Evolutionary conservation across 1,140 invertebrate genomes (phyloP).

Genomic region (Drosophila teissieri): DNA sequence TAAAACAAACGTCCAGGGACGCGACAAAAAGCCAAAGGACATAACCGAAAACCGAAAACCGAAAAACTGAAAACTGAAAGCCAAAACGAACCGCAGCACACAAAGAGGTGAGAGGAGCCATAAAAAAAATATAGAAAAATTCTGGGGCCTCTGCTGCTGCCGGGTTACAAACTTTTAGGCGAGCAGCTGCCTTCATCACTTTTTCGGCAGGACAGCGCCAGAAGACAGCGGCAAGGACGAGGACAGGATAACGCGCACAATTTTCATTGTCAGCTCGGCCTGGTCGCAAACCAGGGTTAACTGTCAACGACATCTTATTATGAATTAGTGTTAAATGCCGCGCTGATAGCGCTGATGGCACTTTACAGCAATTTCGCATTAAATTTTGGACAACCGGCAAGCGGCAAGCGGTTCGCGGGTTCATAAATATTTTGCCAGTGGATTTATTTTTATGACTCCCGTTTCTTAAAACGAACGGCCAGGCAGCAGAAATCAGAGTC

Average conservation of each 20-base stretch:
- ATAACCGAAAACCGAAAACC: conserved; percentile 49
- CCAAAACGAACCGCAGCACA: conserved; percentile 65
- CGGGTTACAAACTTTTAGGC: conserved; percentile 48
- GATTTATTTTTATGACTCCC: conserved; percentile 77
- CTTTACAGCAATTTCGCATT: conserved; percentile 73
- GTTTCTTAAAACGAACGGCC: conserved; percentile 1
- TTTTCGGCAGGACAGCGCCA: conserved; percentile 45
- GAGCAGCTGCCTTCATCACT: conserved; percentile 60
- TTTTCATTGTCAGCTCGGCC: conserved; percentile 74
- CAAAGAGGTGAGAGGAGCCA: conserved; percentile 45
- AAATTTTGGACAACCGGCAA: conserved; percentile 40
- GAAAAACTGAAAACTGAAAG: conserved; percentile 27
- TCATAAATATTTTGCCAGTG: conserved; percentile 78
- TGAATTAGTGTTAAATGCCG: conserved; percentile 82
- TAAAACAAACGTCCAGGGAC: conserved; percentile 77
- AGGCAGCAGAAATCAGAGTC: conserved; percentile 42
- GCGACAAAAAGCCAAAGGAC: conserved; percentile 71
- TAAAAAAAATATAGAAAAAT: conserved; percentile 40
- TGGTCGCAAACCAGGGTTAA: conserved; percentile 67
- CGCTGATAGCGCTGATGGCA: conserved; percentile 77
- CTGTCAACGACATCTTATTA: conserved; percentile 83
- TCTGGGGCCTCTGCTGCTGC: conserved; percentile 18
- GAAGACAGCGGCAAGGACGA: conserved; percentile 32
- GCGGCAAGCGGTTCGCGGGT: conserved; percentile 18
- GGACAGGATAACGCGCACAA: conserved; percentile 51